These are phyloP conservation scores for Adrianichthys oophorus DNA, from an alignment of 2,797 vertebrate genomes.

Conservation along the genomic window DNA sequence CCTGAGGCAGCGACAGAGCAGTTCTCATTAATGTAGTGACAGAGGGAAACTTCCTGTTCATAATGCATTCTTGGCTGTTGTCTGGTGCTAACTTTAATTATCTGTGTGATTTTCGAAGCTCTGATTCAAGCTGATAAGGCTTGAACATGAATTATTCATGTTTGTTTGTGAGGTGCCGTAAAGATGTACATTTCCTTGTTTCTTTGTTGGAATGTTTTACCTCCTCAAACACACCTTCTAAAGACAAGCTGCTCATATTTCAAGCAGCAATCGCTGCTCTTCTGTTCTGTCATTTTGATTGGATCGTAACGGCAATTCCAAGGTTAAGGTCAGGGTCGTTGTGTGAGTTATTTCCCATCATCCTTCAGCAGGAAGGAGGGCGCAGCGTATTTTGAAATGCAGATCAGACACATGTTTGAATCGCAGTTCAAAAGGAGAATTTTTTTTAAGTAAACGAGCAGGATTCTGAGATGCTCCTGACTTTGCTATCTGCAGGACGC, in stretches of 20 bases:
- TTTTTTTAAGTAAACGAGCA: not conserved
- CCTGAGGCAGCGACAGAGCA: not conserved
- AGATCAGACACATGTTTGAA: slow-evolving; percentile 13
- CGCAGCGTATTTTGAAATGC: slow-evolving; percentile 25
- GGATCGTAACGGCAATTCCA: slow-evolving; percentile 9
- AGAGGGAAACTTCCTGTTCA: slow-evolving; percentile 1
- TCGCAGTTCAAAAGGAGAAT: slow-evolving; percentile 6
- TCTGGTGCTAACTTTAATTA: slow-evolving; percentile 21
- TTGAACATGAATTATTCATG: slow-evolving; percentile 53
- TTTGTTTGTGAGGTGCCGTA: slow-evolving; percentile 37
- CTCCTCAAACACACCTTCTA: slow-evolving; percentile 1
- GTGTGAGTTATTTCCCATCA: slow-evolving; percentile 17
- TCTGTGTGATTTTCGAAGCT: slow-evolving; percentile 24
- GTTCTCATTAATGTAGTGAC: not conserved
- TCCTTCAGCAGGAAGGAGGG: slow-evolving; percentile 26
- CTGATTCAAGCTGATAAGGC: slow-evolving; percentile 27
- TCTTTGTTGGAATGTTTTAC: not conserved
- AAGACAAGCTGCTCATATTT: slow-evolving; percentile 1
- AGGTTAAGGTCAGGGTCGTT: slow-evolving; percentile 23
- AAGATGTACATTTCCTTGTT: slow-evolving; percentile 2
- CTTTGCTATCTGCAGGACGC: not conserved
- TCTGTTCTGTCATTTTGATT: slow-evolving; percentile 10
- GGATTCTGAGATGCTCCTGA: not conserved
- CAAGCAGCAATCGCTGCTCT: not conserved
- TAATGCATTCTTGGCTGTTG: slow-evolving; percentile 6